phyloP scores from a whole-genome alignment of 1,140 invertebrate genomes.

The Ephestia elutella region DNA sequence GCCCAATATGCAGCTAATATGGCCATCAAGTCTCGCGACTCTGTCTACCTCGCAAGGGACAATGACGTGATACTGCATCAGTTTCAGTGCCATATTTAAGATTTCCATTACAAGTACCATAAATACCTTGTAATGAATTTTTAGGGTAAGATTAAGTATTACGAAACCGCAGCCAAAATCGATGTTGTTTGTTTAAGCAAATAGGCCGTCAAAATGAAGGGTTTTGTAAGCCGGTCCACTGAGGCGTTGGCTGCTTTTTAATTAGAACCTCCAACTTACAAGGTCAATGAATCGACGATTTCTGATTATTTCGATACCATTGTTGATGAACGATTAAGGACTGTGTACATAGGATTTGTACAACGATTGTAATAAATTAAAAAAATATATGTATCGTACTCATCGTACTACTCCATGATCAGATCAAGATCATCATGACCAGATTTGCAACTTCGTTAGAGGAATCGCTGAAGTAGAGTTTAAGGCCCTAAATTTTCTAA shows the following conservation, averaged over 20 bases:
- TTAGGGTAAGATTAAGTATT: not conserved
- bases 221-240: constrained; percentile 59
- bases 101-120: no score
- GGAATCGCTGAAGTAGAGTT: not conserved
- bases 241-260: constrained; percentile 61
- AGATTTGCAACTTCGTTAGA: not conserved
- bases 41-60: no score
- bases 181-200: not conserved
- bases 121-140: not conserved
- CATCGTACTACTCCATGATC: no score
- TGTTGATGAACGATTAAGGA: constrained; percentile 22
- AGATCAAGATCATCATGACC: no score
- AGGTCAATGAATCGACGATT: constrained; percentile 63
- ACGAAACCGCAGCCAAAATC: not conserved
- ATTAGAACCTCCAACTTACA: constrained; percentile 61
- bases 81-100: no score
- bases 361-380: no score
- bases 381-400: no score
- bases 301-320: constrained; percentile 40
- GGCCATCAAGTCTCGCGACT: no score
- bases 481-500: no score
- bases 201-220: constrained; percentile 38
- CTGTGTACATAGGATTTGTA: constrained; percentile 22
- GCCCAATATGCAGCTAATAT: no score
- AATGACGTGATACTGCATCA: no score